A percentile compares a stretch with the other conserved stretches of the same genome.
These are phyloP conservation scores for Distichodus sexfasciatus DNA, from an alignment of 2,797 vertebrate species.

Conservation along the genomic window DNA sequence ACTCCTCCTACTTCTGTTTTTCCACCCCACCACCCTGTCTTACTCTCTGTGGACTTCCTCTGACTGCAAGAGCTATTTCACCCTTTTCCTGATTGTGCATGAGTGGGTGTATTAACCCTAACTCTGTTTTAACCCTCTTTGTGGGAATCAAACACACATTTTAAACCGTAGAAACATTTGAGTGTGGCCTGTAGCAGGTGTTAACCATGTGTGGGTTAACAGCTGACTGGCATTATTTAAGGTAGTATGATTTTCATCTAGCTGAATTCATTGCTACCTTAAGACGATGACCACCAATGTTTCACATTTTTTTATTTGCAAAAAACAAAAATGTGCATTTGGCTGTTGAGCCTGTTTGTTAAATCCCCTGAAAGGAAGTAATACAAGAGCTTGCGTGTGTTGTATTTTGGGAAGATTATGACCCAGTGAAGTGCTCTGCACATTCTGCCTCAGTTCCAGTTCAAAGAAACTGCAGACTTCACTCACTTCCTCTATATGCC, in stretches of 20 bases:
- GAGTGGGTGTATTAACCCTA: slow-evolving; percentile 1
- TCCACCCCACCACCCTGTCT: slow-evolving; percentile 8
- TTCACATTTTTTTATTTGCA: too few relatives aligned
- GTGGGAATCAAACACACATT: neutral
- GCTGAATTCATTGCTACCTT: too few relatives aligned
- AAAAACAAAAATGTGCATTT: too few relatives aligned
- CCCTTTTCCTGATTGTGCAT: slow-evolving; percentile 19
- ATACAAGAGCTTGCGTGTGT: neutral
- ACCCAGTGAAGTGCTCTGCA: slow-evolving; percentile 11
- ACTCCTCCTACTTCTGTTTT: slow-evolving; percentile 16
- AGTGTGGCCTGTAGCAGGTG: too few relatives aligned
- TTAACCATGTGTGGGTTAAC: too few relatives aligned
- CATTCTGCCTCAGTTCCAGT: slow-evolving; percentile 15
- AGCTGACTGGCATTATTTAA: too few relatives aligned
- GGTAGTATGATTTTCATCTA: too few relatives aligned
- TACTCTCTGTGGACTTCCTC: slow-evolving; percentile 17
- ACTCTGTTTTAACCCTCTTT: slow-evolving; percentile 2
- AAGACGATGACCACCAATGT: too few relatives aligned
- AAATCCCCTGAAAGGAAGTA: neutral
- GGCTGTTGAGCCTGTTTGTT: neutral
- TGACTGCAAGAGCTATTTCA: neutral
- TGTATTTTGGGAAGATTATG: slow-evolving; percentile 8
- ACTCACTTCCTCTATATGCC: slow-evolving; percentile 19
- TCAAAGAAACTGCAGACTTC: slow-evolving; percentile 23
- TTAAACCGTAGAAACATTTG: neutral